Conservation (phyloP, 2,797 vertebrate species). For the Aphelocoma californica region DNA sequence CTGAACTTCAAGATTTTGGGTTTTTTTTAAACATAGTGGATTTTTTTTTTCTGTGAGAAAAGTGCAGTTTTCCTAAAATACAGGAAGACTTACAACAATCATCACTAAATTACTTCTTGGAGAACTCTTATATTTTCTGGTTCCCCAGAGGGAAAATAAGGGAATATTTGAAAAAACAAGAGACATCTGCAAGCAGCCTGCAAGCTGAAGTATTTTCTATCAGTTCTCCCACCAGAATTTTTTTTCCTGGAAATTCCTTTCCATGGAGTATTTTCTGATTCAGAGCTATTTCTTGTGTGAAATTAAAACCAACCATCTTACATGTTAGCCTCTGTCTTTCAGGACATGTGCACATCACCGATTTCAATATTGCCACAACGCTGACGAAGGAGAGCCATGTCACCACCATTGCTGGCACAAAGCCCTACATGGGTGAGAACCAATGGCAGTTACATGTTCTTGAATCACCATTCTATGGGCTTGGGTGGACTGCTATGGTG, state of each 20-base stretch:
- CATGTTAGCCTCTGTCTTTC: background rate
- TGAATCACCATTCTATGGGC: background rate
- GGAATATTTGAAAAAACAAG: background rate
- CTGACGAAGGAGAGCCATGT: conserved; percentile 86
- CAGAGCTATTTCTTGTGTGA: background rate
- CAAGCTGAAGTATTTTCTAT: background rate
- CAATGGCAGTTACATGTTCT: rapidly evolving
- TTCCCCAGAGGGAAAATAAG: background rate
- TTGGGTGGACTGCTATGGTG: background rate
- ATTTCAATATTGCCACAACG: conserved; percentile 94
- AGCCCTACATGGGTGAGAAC: conserved; percentile 94
- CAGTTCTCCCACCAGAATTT: background rate
- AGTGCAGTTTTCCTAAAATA: background rate
- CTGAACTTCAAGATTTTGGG: background rate
- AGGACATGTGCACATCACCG: conserved; percentile 95
- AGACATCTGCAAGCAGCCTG: background rate
- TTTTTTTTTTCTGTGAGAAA: background rate
- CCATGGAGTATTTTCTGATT: background rate
- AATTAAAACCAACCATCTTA: background rate
- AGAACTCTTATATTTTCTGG: background rate
- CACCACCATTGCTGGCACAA: conserved; percentile 93
- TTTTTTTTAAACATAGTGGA: background rate
- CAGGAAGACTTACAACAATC: background rate
- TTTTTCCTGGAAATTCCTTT: background rate
- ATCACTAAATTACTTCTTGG: background rate